Evolutionary conservation across 2,797 vertebrate species (phyloP), one percentile per base, ranked within the genome.

Genomic region (Euthynnus affinis): DNA sequence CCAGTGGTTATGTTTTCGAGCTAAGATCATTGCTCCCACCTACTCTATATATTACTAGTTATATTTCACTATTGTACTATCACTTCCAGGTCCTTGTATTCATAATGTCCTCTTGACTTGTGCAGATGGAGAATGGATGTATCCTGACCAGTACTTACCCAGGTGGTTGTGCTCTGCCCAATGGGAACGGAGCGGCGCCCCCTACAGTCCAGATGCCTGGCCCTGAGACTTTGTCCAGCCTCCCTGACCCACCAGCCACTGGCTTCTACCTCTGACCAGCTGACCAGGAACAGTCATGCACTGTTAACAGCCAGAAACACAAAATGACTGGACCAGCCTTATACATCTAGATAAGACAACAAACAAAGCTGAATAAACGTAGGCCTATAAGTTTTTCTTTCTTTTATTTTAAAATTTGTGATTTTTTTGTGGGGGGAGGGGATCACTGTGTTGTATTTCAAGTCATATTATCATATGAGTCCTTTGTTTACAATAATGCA

Each of bases 401-500:
- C 10, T 70, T 44, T 76, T 2, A 6, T 68, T 78, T 81, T 57
- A 20, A 52, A 29, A 65, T 57, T 57, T 63, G 59, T 46, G 29
- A 17, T 27, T 73, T 29, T 42, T 51, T 55, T 27, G 53, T 59
- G 25, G 25, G 42, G 18, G 48, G 9, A 3, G 25, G 64, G 37
- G 61, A 0, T 81, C 52, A 63, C 37, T 12, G 55, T 82, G 75
- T 86, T 79, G 53, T 89, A 67, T 79, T 86, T 78, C 51, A 68
- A 78, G 69, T 91, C 78, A 76, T 66, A 76, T 90, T 92, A 91
- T 91, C 83, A 88, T 88, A 89, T 49, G 82, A 91, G 90, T 93
- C 84, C 76, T 91, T 92, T 92, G 92, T 94, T 94, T 93, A 93
- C 92, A 92, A 76, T 75, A 80, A 93, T 89, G 90, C 89, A 89